Base-by-base conservation (phyloP, 2,797 vertebrate genomes). In the Lepidocolaptes lacrymiger region DNA sequence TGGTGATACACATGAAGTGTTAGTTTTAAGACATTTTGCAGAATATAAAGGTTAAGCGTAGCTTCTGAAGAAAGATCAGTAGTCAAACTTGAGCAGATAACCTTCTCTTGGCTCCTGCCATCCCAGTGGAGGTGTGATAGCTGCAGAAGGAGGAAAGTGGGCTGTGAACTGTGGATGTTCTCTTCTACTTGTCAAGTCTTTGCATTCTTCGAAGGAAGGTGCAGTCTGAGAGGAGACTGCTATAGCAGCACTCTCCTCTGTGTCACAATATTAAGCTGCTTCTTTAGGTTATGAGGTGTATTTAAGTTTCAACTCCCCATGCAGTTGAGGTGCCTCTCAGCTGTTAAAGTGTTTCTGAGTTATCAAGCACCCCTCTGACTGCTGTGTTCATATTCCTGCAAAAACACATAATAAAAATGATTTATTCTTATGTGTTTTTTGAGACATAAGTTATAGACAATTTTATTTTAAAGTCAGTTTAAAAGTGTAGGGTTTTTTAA, bases 31-130 rank as follows among this genome's bases (percentile, higher is more conserved):
- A 87, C 1, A 34, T 62, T 62, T 87, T 85, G 46, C 48, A 66
- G 48, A 81, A 93, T 91, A 71, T 30, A 52, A 72, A 91, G 52
- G 23, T 63, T 85, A 82, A 88, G 7, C 44, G 73, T 37, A 52
- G 28, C 48, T 85, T 92, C 68, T 92, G 39, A 91, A 81, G 48
- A 66, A 85, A 81, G 51, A 69, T 51, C 59, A 63, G 63, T 41
- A 87, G 46, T 58, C 41, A 54, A 18, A 9, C 56, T 67, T 73
- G 44, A 73, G 56, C 20, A 55, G 56, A 76, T 74, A 76, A 85
- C 48, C 49, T 76, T 63, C 16, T 39, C 17, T 44, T 61, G 62
- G 63, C 59, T 89, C 85, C 55, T 79, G 28, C 18, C 24, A 55
- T 78, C 21, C 61, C 51, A 26, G 28, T 30, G 26, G 64, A 83